These are phyloP conservation scores for Amyelois transitella DNA, from an alignment of 1,140 invertebrate species.

Conservation along the genomic window DNA sequence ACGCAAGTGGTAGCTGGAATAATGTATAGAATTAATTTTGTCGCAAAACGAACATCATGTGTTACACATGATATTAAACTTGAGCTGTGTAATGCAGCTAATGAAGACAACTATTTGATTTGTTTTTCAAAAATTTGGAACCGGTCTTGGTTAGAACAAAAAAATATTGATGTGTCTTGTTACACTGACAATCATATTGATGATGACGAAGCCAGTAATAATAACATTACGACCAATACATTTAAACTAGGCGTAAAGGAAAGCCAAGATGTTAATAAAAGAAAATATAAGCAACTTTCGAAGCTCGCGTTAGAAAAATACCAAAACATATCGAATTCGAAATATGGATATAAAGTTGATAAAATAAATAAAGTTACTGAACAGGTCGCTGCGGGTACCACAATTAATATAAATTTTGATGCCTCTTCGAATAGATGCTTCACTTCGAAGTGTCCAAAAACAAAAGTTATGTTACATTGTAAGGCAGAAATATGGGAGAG, in stretches of 20 bases:
- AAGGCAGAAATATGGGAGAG: slow-evolving; percentile 18
- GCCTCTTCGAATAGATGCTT: slow-evolving; percentile 29
- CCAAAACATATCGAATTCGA: slow-evolving; percentile 16
- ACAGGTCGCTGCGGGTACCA: slow-evolving; percentile 27
- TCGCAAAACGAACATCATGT: slow-evolving; percentile 26
- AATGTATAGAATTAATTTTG: slow-evolving; percentile 41
- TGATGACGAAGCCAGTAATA: slow-evolving; percentile 12
- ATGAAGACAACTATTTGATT: neutral
- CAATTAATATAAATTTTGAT: slow-evolving; percentile 28
- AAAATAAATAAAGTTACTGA: slow-evolving; percentile 22
- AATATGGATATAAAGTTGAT: slow-evolving; percentile 28
- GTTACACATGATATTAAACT: slow-evolving; percentile 5
- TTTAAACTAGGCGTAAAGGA: slow-evolving; percentile 3
- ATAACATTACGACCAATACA: neutral
- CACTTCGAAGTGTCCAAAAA: slow-evolving; percentile 12
- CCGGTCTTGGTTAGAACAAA: slow-evolving; percentile 29
- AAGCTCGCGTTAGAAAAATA: slow-evolving; percentile 22
- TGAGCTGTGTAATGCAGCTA: slow-evolving; percentile 3
- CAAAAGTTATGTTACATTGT: slow-evolving; percentile 18
- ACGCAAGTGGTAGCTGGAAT: slow-evolving; percentile 31
- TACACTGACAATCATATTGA: slow-evolving; percentile 9
- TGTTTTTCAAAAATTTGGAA: slow-evolving; percentile 26
- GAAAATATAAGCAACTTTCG: slow-evolving; percentile 16
- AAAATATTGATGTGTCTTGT: slow-evolving; percentile 32
- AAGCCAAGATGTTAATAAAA: slow-evolving; percentile 11